Evolutionary conservation across 2,888 invertebrate genomes (phyloP).

Genomic region (Xylocampa areola): DNA sequence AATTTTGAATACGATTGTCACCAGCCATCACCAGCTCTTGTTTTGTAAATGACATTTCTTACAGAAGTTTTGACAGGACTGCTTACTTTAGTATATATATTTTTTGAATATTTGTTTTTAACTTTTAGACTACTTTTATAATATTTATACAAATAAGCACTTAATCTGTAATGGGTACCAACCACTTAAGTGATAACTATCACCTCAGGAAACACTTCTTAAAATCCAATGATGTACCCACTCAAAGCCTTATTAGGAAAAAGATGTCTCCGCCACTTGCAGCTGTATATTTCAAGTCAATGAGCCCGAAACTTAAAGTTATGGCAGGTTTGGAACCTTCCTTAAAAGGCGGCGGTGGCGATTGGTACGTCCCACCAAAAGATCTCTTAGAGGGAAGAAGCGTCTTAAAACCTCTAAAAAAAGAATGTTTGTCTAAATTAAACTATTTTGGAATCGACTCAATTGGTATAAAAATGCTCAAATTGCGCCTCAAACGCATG

Average conservation of each 20-base stretch:
- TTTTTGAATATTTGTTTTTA: constrained; percentile 4
- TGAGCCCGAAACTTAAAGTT: constrained; percentile 75
- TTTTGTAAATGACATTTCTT: too few species aligned
- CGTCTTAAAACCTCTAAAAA: constrained; percentile 75
- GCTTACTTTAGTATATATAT: constrained; percentile 8
- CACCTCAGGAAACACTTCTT: constrained; percentile 78
- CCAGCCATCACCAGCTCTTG: too few species aligned
- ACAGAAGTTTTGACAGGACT: not conserved
- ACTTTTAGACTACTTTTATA: constrained; percentile 18
- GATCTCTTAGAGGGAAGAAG: constrained; percentile 75
- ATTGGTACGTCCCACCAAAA: constrained; percentile 80
- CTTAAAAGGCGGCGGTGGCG: constrained; percentile 79
- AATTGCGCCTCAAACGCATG: constrained; percentile 64
- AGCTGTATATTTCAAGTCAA: constrained; percentile 80
- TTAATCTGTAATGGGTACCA: constrained; percentile 51
- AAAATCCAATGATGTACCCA: constrained; percentile 76
- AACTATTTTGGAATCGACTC: constrained; percentile 74
- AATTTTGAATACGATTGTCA: too few species aligned
- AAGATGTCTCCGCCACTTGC: constrained; percentile 79
- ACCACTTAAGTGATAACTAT: constrained; percentile 73
- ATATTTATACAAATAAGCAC: constrained; percentile 4
- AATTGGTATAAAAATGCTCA: constrained; percentile 67
- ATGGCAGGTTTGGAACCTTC: constrained; percentile 81
- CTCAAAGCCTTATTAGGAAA: constrained; percentile 77
- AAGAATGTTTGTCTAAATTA: constrained; percentile 69